phyloP scores from a whole-genome alignment of 2,888 invertebrate genomes.

The Acanthosepion lycidas region DNA sequence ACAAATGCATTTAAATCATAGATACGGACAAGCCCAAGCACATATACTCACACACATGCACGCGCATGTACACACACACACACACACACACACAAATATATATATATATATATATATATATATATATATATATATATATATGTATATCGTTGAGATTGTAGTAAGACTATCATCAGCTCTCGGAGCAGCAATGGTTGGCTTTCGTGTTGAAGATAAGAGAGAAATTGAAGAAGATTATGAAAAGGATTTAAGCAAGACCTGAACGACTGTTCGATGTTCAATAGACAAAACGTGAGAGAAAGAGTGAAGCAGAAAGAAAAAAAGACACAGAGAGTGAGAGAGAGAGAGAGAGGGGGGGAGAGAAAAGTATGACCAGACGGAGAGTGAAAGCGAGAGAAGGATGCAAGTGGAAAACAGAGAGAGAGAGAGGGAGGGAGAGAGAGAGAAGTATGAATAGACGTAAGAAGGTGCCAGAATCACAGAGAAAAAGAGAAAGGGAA shows the following conservation, averaged over 20 bases:
- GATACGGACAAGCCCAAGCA: not conserved
- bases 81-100: too few relatives aligned
- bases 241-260: not conserved
- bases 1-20: too few relatives aligned
- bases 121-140: not conserved
- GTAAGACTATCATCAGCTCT: not conserved
- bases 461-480: too few relatives aligned
- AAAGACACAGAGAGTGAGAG: not conserved
- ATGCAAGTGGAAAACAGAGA: too few relatives aligned
- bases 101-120: not conserved
- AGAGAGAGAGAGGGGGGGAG: not conserved
- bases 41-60: not conserved
- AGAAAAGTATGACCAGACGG: not conserved
- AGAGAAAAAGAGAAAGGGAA: too few relatives aligned
- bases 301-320: not conserved
- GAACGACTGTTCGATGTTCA: not conserved
- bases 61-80: too few relatives aligned
- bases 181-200: not conserved
- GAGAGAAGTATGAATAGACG: too few relatives aligned
- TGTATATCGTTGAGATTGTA: not conserved
- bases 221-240: not conserved
- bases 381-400: too few relatives aligned
- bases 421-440: too few relatives aligned
- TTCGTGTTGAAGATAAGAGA: not conserved
- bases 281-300: not conserved